These are phyloP conservation scores for Piezodorus guildinii DNA, from an alignment of 1,140 invertebrate species.

Conservation along the genomic window DNA sequence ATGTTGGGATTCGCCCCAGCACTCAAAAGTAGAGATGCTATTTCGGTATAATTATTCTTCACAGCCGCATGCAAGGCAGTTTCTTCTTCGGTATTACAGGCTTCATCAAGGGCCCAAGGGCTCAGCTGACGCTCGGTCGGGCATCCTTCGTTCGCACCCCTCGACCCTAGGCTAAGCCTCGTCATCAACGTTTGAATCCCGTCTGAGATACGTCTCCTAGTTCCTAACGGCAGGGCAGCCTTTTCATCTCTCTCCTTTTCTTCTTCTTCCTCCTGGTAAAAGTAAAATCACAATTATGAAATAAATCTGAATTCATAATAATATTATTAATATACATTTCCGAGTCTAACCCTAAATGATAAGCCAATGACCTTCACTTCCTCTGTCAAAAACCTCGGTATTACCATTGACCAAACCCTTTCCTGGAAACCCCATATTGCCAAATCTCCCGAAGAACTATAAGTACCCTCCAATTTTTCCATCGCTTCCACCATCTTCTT, in stretches of 20 bases:
- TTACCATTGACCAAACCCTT: no score
- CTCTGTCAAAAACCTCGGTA: no score
- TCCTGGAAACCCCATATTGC: no score
- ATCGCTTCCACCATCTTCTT: no score
- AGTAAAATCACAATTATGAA: not conserved
- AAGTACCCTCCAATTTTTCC: no score
- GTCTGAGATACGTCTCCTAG: constrained; percentile 63
- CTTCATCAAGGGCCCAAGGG: constrained; percentile 60
- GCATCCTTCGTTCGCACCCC: constrained; percentile 32
- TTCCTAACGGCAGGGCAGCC: constrained; percentile 40
- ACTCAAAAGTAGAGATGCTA: constrained; percentile 58
- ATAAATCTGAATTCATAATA: no score
- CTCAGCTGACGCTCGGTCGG: constrained; percentile 43
- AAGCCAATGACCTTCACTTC: no score
- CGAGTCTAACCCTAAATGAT: no score
- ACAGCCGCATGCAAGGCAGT: constrained; percentile 70
- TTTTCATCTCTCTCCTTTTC: constrained; percentile 26
- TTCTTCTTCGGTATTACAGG: constrained; percentile 63
- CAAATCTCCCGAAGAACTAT: no score
- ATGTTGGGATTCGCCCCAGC: constrained; percentile 63
- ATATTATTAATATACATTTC: no score
- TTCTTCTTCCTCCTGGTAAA: constrained; percentile 19
- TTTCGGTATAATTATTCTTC: constrained; percentile 58
- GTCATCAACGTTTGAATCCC: constrained; percentile 81
- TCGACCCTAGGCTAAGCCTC: constrained; percentile 49